These are phyloP conservation scores for Myathropa florea DNA, from an alignment of 2,888 invertebrate genomes.

Conservation along the genomic window DNA sequence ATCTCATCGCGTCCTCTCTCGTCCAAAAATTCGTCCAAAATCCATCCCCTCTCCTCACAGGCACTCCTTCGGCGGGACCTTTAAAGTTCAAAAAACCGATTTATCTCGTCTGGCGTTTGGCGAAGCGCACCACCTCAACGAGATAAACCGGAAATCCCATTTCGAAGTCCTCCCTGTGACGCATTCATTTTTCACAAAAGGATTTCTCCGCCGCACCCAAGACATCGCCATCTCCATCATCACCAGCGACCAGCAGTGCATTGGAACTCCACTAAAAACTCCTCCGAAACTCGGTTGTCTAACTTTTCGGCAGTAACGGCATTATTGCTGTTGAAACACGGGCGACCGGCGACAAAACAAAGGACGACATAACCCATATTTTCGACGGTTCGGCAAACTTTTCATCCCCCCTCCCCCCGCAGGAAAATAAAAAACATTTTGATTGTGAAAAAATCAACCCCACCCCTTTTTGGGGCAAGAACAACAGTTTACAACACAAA, in stretches of 20 bases:
- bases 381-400: constrained; percentile 35
- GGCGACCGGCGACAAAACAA: constrained; percentile 11
- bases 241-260: neutral
- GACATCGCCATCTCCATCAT: neutral
- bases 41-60: neutral
- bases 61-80: neutral
- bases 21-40: too few relatives aligned
- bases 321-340: constrained; percentile 45
- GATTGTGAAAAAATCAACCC: constrained; percentile 6
- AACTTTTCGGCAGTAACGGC: constrained; percentile 66
- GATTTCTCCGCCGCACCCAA: neutral
- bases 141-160: constrained; percentile 49
- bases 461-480: neutral
- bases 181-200: constrained; percentile 63
- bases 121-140: constrained; percentile 15
- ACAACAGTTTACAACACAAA: neutral
- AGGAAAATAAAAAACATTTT: neutral
- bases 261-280: neutral
- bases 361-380: constrained; percentile 63
- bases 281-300: constrained; percentile 44
- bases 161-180: constrained; percentile 41
- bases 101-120: constrained; percentile 1
- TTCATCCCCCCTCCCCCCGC: neutral
- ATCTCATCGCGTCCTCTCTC: too few relatives aligned
- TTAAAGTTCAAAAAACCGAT: neutral